Evolutionary conservation across 2,888 invertebrate species (phyloP), one percentile per base, ranked within the genome.

Genomic region (Drosophila pegasa): DNA sequence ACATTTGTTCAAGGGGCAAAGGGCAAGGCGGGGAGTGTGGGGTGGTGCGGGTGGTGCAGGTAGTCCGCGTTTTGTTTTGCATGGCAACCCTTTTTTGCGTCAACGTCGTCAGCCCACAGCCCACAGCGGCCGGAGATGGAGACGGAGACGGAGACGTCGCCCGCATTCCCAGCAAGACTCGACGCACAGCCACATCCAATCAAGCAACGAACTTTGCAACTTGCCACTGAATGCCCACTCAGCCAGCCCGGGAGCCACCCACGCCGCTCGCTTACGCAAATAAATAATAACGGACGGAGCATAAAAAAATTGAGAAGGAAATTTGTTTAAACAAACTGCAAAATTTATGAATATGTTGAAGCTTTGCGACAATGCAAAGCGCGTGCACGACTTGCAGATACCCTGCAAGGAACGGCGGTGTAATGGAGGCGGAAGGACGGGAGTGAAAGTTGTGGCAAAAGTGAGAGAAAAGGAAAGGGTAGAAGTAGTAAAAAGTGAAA

Each of bases 271-370:
- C 86, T 89, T 87, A 69, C 73, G 72, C 69, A 85, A 89, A 86
- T 82, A 89, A 87, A 85, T 85, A 89, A 87, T 82, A 85, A 76
- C 74, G 67, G 68, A 66, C 80, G 67, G 63, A 66, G 41, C 73
- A 66, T 59, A 35, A 72, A 45, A 45, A 45, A 43, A 45, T 25
- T 5, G 25, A 6, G 43, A 27, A 27, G 43, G n/a, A 45, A 80
- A 79, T 76, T 80, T 90, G 79, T 87, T 90, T 84, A 88, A 89
- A 74, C 84, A 89, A 90, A 90, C 82, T 81, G 68, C 54, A 73
- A 86, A 89, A 90, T 90, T 82, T 87, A 89, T 89, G 89, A 89
- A 89, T 88, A 81, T 77, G 77, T 72, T 76, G 57, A 83, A 75
- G 71, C 70, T 74, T 86, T 65, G 37, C 16, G 51, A 63, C 66